phyloP scores from a whole-genome alignment of 2,888 invertebrate genomes.

The Tinea semifulvella region DNA sequence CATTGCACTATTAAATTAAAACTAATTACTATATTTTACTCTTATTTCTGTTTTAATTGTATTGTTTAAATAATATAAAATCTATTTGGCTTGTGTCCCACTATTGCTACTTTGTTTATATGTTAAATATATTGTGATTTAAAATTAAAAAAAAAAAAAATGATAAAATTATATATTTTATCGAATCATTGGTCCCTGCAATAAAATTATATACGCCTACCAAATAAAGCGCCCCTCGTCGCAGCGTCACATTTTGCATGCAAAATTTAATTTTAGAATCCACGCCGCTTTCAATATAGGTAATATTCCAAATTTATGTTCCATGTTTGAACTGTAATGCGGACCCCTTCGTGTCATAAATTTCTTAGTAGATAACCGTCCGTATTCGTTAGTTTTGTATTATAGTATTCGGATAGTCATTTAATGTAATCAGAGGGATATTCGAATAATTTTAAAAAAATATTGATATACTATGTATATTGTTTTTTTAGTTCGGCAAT shows the following conservation, averaged over 20 bases:
- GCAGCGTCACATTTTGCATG: constrained; percentile 43
- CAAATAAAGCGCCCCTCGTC: constrained; percentile 44
- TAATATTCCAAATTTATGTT: constrained; percentile 25
- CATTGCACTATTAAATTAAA: too few relatives aligned
- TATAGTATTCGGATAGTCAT: not conserved
- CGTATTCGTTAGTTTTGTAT: constrained; percentile 10
- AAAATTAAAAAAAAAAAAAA: too few relatives aligned
- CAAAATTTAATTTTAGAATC: constrained; percentile 65
- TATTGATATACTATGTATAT: too few relatives aligned
- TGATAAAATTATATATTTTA: too few relatives aligned
- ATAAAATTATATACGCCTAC: constrained; percentile 68
- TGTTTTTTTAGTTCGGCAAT: too few relatives aligned
- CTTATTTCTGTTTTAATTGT: too few relatives aligned
- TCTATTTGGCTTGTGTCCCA: too few relatives aligned
- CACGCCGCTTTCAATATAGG: constrained; percentile 57
- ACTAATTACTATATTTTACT: too few relatives aligned
- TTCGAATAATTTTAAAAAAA: not conserved
- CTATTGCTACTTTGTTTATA: too few relatives aligned
- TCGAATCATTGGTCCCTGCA: constrained; percentile 61
- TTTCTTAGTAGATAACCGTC: constrained; percentile 26
- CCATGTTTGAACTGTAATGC: constrained; percentile 51
- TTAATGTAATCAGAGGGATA: not conserved
- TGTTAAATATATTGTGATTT: too few relatives aligned
- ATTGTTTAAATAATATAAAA: too few relatives aligned
- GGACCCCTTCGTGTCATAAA: constrained; percentile 43